These are phyloP conservation scores for Chrysocyon brachyurus DNA, from an alignment of 2,797 vertebrate genomes.

Conservation along the genomic window DNA sequence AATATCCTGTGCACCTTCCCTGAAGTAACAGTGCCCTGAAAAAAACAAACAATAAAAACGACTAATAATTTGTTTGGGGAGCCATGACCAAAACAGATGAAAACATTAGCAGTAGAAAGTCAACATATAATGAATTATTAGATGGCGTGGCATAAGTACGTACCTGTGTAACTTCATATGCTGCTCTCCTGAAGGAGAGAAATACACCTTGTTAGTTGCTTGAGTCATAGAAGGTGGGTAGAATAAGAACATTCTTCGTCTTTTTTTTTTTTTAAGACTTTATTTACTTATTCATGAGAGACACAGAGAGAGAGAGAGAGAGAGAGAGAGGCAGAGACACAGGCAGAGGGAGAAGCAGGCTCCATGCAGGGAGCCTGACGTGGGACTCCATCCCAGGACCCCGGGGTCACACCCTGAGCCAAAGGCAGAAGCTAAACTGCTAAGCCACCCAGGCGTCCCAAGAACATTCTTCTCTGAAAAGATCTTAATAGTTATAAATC, in stretches of 20 bases:
- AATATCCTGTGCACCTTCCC: neutral
- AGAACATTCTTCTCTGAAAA: neutral
- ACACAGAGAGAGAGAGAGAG: too few species aligned
- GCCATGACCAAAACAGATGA: constrained; percentile 16
- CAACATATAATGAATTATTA: neutral
- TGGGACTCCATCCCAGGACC: too few species aligned
- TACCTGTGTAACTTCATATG: neutral
- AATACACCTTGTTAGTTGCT: neutral
- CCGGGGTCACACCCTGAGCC: too few species aligned
- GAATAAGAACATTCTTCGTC: neutral
- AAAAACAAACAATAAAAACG: neutral
- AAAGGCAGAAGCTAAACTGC: too few species aligned
- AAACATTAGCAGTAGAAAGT: neutral
- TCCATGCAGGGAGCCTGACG: too few species aligned
- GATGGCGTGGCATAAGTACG: neutral
- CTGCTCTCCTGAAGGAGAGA: neutral
- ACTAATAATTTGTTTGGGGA: neutral
- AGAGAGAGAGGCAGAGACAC: too few species aligned
- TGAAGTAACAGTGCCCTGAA: neutral
- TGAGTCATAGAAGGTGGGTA: neutral
- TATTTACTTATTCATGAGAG: too few species aligned
- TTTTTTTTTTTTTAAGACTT: too few species aligned
- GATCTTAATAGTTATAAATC: neutral
- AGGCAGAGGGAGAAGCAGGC: too few species aligned
- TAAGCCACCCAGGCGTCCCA: too few species aligned